Percentiles rank a stretch among this genome's conserved stretches.
Conservation (phyloP, 2,797 vertebrate genomes). For the Pipistrellus kuhlii region DNA sequence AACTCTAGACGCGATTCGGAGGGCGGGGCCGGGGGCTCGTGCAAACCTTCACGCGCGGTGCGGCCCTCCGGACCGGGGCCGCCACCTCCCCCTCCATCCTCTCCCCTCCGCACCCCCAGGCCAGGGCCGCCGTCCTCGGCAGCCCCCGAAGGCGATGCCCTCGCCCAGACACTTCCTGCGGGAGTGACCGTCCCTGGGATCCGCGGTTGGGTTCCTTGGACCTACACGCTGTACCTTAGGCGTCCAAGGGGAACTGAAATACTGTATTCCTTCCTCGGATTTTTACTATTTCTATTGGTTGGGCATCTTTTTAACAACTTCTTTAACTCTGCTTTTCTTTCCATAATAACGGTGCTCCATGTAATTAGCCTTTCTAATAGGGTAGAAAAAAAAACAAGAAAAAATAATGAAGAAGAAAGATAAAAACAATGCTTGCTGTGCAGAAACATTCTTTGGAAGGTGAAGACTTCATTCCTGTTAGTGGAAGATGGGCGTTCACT, state of each 20-base stretch:
- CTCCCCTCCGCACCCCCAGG: not conserved
- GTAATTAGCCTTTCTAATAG: conserved; percentile 7
- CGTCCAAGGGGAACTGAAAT: not conserved
- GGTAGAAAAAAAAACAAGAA: not conserved
- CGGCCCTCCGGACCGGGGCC: not conserved
- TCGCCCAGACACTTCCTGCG: not conserved
- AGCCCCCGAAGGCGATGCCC: not conserved
- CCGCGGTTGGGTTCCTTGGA: not conserved
- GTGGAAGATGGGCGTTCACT: not conserved
- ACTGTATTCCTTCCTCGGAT: not conserved
- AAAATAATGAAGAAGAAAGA: not conserved
- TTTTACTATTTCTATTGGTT: not conserved
- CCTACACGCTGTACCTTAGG: not conserved
- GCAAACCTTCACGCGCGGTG: not conserved
- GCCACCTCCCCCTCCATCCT: fast-evolving
- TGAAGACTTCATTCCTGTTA: conserved; percentile 10
- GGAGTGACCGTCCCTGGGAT: not conserved
- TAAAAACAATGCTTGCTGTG: not conserved
- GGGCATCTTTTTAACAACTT: not conserved
- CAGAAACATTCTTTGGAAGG: not conserved
- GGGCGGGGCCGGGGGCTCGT: too few relatives aligned
- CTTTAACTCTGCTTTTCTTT: not conserved
- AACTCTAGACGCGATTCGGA: not conserved
- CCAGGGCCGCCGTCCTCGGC: not conserved
- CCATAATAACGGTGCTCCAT: not conserved